Conservation (phyloP, 1,140 invertebrate genomes). For the Nasonia longicornis region DNA sequence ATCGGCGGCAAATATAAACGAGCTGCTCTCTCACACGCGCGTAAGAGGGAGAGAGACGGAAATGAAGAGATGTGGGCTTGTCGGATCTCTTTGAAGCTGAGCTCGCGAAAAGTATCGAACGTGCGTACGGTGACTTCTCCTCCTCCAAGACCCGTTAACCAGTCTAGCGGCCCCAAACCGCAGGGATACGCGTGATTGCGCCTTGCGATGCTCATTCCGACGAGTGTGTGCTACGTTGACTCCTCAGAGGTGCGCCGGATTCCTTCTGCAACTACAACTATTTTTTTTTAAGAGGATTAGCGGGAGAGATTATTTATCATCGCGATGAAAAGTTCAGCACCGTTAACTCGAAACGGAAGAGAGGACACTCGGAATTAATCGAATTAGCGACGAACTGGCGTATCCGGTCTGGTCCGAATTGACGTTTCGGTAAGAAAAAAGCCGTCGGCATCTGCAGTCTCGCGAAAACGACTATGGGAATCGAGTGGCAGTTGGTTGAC, state of each 20-base stretch:
- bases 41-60: neutral
- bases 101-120: conserved; percentile 29
- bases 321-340: no score
- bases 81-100: neutral
- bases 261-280: neutral
- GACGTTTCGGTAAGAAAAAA: neutral
- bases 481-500: conserved; percentile 62
- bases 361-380: neutral
- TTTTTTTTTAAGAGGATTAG: neutral
- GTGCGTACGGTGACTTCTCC: conserved; percentile 16
- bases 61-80: neutral
- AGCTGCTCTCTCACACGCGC: neutral
- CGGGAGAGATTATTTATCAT: no score
- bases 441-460: neutral
- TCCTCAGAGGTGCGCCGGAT: neutral
- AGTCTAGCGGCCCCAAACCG: conserved; percentile 28
- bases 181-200: conserved; percentile 32
- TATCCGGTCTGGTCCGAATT: neutral
- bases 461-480: conserved; percentile 53
- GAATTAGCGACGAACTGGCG: neutral
- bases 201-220: neutral
- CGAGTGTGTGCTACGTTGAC: neutral
- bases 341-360: no score
- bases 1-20: neutral
- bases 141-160: neutral